Base-by-base conservation (phyloP, 1,140 invertebrate species). In the Drosophila lowei region DNA sequence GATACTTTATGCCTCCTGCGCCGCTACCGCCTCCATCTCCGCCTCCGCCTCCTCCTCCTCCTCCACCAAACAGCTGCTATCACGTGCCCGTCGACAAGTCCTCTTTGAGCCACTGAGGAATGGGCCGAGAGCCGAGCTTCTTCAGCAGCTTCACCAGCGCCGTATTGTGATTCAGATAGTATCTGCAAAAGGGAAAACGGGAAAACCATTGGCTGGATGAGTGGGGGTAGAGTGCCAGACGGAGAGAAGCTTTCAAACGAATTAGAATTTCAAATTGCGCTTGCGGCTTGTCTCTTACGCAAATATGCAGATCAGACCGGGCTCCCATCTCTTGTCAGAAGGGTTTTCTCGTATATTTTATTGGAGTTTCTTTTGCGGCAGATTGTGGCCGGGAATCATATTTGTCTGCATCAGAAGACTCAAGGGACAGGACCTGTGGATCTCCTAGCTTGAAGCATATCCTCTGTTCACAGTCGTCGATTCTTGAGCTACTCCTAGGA, bases 71-170 rank as follows among this genome's bases (percentile, higher is more conserved):
- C 42, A 88, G 84, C 72, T 89, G 83, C 71, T 84, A 91, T 91
- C 90, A 91, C 84, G 90, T 91, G 55, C 78, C 81, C 77, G 90
- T 91, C 25, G 92, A 93, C 30, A 99, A 93, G 90, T 98, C 97
- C 77, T 98, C 96, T 92, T 98, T 97, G 59, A 99, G 93, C 98
- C 98, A 99, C 85, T 96, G 95, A 9, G 98, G 98, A 71, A 98
- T 95, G 52, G 94, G 94, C 28, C 95, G 93, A 55, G 95, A 94
- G 60, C 97, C 95, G 63, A 98, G 93, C 75, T 97, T 94, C 85
- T 96, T 96, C 41, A 99, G 92, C 48, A 99, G 92, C 92, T 99
- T 99, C 38, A 97, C 97, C 73, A 99, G 92, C 23, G 97, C 97
- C 42, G 97, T 97, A 91, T 99, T 99, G 92, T 98, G 96, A 66